Base-by-base conservation (phyloP, 2,113 vertebrate species). In the Gila orcuttii region DNA sequence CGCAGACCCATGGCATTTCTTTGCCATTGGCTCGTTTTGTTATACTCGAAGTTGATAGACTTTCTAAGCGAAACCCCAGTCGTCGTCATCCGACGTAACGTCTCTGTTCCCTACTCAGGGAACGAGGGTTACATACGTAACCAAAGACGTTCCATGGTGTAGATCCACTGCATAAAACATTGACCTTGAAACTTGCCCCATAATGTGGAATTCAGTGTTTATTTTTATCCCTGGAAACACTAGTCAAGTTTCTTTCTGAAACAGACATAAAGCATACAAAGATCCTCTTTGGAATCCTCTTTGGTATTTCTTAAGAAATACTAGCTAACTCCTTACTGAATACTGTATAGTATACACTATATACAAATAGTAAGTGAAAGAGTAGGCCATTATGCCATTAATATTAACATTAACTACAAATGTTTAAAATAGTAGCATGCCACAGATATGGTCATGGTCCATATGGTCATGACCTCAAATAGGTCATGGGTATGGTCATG, bases 201-300 rank as follows among this genome's bases (percentile, higher is more conserved):
- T 74, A 68, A 68, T 78, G 73, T 57, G 47, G 23, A 64, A 79
- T 68, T 55, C 31, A 31, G n/a, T 55, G n/a, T 59, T 47, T 33
- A 50, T 36, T 39, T 57, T 39, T 28, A 28, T 74, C 31, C 52
- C 11, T 15, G 45, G n/a, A 39, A 59, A 83, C 15, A 62, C 33
- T 47, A 25, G 33, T 23, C 1, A 55, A 21, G 25, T 57, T 47
- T 62, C 13, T 64, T n/a, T 84, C 15, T 59, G 55, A 36, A 64
- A 55, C 50, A 68, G 39, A 47, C 15, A 77, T 31, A 4, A 10
- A 75, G 23, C 2, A 36, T 33, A 42, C 17, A 25, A 31, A 62
- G 8, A 66, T 28, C 55, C 6, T 21, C 31, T 79, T 39, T 76
- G 47, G 47, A 78, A 39, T n/a, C n/a, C n/a, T n/a, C n/a, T n/a